phyloP scores from a whole-genome alignment of 2,888 invertebrate species.

The Amphipoea oculea region DNA sequence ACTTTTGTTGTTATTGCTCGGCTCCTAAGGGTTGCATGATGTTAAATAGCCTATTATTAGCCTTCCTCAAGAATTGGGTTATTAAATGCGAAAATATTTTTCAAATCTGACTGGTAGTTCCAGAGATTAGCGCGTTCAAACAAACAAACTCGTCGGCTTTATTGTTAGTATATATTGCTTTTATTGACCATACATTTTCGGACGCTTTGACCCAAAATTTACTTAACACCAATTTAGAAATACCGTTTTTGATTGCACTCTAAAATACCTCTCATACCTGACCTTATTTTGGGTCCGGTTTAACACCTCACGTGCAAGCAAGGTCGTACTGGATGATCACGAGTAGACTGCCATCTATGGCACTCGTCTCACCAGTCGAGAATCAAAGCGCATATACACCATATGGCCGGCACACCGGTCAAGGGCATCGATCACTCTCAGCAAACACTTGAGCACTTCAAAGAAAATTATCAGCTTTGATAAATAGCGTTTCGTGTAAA shows the following conservation, averaged over 20 bases:
- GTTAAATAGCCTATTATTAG: not conserved
- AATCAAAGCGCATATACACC: conserved; percentile 74
- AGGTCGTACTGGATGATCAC: conserved; percentile 76
- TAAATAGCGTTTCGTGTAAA: conserved; percentile 68
- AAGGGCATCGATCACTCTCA: conserved; percentile 75
- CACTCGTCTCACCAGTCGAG: conserved; percentile 73
- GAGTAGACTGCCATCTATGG: conserved; percentile 77
- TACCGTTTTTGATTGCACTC: conserved; percentile 43
- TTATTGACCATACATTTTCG: not conserved
- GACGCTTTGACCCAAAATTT: not conserved
- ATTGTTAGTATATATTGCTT: not conserved
- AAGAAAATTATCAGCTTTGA: conserved; percentile 75
- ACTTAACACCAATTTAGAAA: conserved; percentile 18
- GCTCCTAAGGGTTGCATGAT: not conserved
- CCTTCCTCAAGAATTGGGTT: not conserved
- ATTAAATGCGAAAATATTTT: not conserved
- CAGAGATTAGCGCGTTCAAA: not conserved
- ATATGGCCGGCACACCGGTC: conserved; percentile 80
- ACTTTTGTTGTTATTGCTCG: not conserved
- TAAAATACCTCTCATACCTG: conserved; percentile 59
- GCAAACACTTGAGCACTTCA: conserved; percentile 73
- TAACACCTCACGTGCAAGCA: conserved; percentile 69
- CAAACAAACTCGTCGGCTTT: not conserved
- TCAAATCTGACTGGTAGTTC: not conserved
- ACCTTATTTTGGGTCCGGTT: conserved; percentile 72